Evolutionary conservation across 2,797 vertebrate genomes (phyloP).

Genomic region (Pseudomugil gertrudae): DNA sequence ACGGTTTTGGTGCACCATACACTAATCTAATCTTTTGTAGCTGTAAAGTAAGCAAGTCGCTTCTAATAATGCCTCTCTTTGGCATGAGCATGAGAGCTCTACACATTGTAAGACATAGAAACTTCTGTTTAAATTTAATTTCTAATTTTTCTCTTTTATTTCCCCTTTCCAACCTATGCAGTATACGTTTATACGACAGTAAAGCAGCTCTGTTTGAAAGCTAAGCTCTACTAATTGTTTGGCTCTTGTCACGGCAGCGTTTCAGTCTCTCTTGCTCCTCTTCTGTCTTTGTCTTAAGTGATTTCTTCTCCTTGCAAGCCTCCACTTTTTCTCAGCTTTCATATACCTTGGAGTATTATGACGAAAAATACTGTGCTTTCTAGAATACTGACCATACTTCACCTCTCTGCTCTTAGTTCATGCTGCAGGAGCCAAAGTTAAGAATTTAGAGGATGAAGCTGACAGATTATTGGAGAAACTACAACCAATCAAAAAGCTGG

Average conservation of each 20-base stretch:
- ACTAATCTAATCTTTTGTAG: conserved; percentile 47
- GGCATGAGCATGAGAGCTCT: conserved; percentile 61
- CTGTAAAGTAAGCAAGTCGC: conserved; percentile 43
- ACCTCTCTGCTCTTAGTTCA: conserved; percentile 83
- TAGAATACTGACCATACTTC: conserved; percentile 21
- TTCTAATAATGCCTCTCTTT: conserved; percentile 56
- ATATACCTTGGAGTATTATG: conserved; percentile 4
- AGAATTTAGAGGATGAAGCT: conserved; percentile 92
- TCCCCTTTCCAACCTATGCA: conserved; percentile 25
- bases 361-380: background rate
- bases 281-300: conserved; percentile 14
- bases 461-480: conserved; percentile 93
- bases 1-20: conserved; percentile 68
- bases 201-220: conserved; percentile 46
- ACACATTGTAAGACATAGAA: conserved; percentile 53
- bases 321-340: conserved; percentile 28
- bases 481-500: conserved; percentile 93
- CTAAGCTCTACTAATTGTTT: conserved; percentile 66
- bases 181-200: background rate
- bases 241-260: conserved; percentile 38
- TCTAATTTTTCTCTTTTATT: conserved; percentile 13
- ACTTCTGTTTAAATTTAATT: conserved; percentile 1
- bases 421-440: conserved; percentile 92
- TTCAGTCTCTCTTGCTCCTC: conserved; percentile 18
- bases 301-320: conserved; percentile 31